Percentiles rank a stretch among this genome's conserved stretches.
phyloP scores from a whole-genome alignment of 2,113 vertebrate species.

The Zootoca vivipara region DNA sequence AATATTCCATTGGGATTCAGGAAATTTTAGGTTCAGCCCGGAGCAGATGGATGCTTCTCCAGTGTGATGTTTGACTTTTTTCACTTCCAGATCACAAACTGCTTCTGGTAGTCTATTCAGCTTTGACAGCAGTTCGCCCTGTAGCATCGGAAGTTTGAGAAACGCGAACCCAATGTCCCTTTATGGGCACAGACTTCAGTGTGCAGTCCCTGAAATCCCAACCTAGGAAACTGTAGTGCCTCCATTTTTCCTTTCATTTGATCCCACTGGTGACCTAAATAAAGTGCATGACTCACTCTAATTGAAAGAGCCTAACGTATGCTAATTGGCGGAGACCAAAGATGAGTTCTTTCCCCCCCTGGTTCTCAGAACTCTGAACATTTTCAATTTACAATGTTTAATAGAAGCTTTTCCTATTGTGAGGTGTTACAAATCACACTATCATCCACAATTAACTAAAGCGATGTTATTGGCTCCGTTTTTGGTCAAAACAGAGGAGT shows the following conservation, averaged over 20 bases:
- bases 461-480: constrained; percentile 13
- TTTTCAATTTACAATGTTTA: constrained; percentile 34
- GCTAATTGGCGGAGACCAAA: background rate
- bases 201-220: background rate
- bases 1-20: too few species aligned
- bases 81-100: background rate
- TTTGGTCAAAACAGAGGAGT: constrained; percentile 14
- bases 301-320: background rate
- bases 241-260: background rate
- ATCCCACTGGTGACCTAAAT: background rate
- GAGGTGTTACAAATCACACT: constrained; percentile 7
- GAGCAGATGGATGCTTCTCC: background rate
- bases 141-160: background rate
- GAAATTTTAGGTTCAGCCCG: too few species aligned
- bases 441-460: constrained; percentile 1
- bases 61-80: background rate
- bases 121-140: background rate
- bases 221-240: background rate
- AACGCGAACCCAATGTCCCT: background rate
- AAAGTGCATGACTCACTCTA: background rate
- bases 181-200: background rate
- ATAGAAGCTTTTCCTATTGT: background rate
- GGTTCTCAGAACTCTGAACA: constrained; percentile 13
- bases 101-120: background rate
- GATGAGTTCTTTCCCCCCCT: background rate